Percentiles rank a stretch among this genome's conserved stretches.
Conservation (phyloP, 2,888 invertebrate genomes). For the Mactromeris polynyma region DNA sequence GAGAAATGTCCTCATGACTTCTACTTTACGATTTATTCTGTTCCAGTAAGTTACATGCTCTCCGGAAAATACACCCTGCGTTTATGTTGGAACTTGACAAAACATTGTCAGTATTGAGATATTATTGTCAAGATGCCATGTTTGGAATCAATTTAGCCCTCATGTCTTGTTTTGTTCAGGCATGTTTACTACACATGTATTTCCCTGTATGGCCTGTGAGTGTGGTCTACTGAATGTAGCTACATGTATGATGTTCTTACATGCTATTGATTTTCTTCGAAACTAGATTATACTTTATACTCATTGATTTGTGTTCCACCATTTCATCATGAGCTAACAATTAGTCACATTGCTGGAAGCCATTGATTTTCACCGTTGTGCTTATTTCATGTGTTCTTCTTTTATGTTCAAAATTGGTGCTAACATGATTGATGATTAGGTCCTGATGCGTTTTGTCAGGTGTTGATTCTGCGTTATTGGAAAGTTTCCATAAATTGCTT, state of each 20-base stretch:
- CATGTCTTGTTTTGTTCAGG: background rate
- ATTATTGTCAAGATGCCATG: constrained; percentile 8
- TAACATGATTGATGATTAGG: background rate
- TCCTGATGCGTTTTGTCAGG: background rate
- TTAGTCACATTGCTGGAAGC: constrained; percentile 17
- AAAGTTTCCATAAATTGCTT: background rate
- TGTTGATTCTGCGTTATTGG: background rate
- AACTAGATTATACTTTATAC: constrained; percentile 24
- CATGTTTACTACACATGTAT: background rate
- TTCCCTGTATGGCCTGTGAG: background rate
- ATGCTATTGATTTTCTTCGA: constrained; percentile 17
- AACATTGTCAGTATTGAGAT: background rate
- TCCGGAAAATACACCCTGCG: too few relatives aligned
- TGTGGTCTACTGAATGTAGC: background rate
- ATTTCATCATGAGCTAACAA: background rate
- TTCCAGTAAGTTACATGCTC: too few relatives aligned
- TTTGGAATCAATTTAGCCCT: constrained; percentile 10
- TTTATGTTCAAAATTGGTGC: background rate
- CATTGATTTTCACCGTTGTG: constrained; percentile 2
- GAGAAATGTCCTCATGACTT: too few relatives aligned
- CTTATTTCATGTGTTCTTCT: background rate
- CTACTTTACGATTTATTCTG: too few relatives aligned
- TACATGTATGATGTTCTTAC: background rate
- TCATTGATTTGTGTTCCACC: background rate
- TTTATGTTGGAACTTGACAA: background rate